A percentile compares a stretch with the other conserved stretches of the same genome.
Conservation (phyloP, 2,113 vertebrate species). For the Guaruba guarouba region DNA sequence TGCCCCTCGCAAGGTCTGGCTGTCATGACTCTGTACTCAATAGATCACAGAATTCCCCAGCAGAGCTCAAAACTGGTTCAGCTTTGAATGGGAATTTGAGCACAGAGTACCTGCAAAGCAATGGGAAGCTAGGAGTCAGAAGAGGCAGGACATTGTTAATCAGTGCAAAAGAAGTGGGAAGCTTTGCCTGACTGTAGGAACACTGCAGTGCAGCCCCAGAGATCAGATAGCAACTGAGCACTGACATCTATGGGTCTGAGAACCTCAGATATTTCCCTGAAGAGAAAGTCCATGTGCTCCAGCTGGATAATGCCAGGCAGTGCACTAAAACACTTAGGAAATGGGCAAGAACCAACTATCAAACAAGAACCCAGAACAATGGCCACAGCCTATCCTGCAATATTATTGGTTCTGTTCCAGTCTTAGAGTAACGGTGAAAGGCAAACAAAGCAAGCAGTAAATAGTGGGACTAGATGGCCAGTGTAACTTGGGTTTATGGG, state of each 20-base stretch:
- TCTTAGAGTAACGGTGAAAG: not conserved
- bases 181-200: not conserved
- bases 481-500: not conserved
- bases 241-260: not conserved
- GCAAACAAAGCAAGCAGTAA: not conserved
- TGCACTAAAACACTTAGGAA: not conserved
- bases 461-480: not conserved
- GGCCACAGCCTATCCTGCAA: not conserved
- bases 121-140: not conserved
- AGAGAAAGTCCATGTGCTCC: not conserved
- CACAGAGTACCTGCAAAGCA: not conserved
- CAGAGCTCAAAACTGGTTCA: not conserved
- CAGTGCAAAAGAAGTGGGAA: not conserved
- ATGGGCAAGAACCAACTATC: not conserved
- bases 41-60: not conserved
- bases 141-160: not conserved
- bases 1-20: not conserved
- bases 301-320: not conserved
- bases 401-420: not conserved
- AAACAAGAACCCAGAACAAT: not conserved
- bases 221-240: not conserved
- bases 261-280: not conserved
- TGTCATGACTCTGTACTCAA: not conserved
- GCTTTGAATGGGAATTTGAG: not conserved
- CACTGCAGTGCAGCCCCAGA: not conserved